Conservation (phyloP, 2,113 vertebrate species). For the Festucalex cinctus region DNA sequence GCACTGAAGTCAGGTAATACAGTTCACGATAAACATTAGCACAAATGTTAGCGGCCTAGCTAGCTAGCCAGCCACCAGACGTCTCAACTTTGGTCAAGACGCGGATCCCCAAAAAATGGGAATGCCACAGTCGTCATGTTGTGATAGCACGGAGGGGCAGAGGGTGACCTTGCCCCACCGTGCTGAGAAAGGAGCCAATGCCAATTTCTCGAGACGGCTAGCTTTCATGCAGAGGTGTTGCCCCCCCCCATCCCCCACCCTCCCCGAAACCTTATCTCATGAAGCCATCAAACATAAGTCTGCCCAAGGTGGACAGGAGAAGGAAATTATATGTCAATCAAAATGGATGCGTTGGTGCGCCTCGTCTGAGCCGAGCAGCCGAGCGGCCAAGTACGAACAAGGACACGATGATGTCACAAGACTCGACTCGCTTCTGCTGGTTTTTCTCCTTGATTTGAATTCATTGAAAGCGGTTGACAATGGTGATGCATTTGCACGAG, state of each 20-base stretch:
- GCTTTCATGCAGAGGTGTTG: background rate
- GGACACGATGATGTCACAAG: constrained; percentile 47
- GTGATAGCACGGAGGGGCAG: background rate
- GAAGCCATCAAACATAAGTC: constrained; percentile 60
- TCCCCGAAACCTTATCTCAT: constrained; percentile 58
- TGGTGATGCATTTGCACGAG: too few relatives aligned
- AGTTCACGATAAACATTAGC: too few relatives aligned
- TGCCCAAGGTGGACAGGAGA: constrained; percentile 50
- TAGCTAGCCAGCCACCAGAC: background rate
- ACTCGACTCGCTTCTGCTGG: background rate
- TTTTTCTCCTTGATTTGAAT: background rate
- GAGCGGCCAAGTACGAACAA: constrained; percentile 38
- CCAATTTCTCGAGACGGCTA: background rate
- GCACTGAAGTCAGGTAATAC: too few relatives aligned
- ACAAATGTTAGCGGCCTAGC: too few relatives aligned
- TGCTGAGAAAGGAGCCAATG: background rate
- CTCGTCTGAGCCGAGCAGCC: constrained; percentile 24
- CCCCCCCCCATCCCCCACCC: constrained; percentile 8
- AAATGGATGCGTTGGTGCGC: constrained; percentile 61
- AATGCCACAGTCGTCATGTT: background rate
- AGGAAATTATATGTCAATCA: constrained; percentile 73
- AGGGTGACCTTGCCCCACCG: background rate
- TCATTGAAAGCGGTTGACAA: background rate
- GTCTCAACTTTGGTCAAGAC: background rate
- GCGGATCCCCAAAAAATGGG: background rate